Evolutionary conservation across 2,888 invertebrate species (phyloP).

Genomic region (Drosophila diplacantha): DNA sequence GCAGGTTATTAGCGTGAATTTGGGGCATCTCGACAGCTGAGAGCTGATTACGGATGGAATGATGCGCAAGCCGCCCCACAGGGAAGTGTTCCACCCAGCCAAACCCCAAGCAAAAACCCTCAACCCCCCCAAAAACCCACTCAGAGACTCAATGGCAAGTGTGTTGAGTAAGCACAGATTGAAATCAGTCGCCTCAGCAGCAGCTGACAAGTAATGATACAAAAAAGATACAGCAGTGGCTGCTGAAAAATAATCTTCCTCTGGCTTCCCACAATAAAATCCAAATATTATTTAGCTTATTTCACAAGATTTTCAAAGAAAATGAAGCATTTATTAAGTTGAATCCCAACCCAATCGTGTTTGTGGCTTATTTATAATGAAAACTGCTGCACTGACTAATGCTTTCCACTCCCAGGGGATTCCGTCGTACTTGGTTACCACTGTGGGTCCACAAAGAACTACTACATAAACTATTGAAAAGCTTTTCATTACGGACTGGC

Average conservation of each 20-base stretch:
- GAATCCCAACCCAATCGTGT: not conserved
- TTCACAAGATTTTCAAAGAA: not conserved
- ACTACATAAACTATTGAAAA: constrained; percentile 13
- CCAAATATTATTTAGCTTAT: not conserved
- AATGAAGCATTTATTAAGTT: not conserved
- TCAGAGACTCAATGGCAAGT: constrained; percentile 22
- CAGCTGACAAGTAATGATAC: constrained; percentile 2
- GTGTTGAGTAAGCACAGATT: constrained; percentile 40
- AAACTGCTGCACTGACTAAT: constrained; percentile 1
- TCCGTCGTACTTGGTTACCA: not conserved
- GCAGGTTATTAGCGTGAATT: constrained; percentile 65
- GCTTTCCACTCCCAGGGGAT: not conserved
- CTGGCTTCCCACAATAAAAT: not conserved
- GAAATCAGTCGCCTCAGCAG: constrained; percentile 35
- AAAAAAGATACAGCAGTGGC: constrained; percentile 5
- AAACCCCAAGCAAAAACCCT: not conserved
- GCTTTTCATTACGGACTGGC: constrained; percentile 19
- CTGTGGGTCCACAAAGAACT: constrained; percentile 6
- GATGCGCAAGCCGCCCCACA: constrained; percentile 7
- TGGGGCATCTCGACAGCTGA: constrained; percentile 62
- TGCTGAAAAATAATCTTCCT: not conserved
- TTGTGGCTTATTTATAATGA: not conserved
- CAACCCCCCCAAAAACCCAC: constrained; percentile 1
- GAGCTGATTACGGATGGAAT: constrained; percentile 42
- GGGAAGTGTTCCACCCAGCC: not conserved